Evolutionary conservation across 2,797 vertebrate species (phyloP), one percentile per base, ranked within the genome.

Genomic region (Poecilia wingei): DNA sequence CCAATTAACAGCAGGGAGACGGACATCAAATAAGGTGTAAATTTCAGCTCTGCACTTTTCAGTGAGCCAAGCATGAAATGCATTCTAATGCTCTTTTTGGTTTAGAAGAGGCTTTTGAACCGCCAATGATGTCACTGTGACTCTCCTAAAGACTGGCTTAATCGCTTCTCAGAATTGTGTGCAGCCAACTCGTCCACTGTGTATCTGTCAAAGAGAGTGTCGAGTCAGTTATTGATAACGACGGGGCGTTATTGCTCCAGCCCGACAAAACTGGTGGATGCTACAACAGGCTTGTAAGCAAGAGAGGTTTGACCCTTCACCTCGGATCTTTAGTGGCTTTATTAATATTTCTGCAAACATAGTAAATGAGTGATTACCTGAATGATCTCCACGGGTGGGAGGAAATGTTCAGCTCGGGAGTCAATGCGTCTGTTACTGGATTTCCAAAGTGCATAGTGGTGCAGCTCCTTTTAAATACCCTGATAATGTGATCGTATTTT

Each of bases 21-120:
- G 94, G 94, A 96, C 96, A 96, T 97, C 96, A 97, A 96, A 96
- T 96, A 96, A 97, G 96, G 97, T 97, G 96, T 96, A 96, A 96
- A 96, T 97, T 96, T 97, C 96, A 97, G 96, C 95, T 96, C 96
- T 93, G 96, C 96, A 94, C 96, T 96, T 96, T 96, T 95, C 95
- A 96, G 95, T 92, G 95, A 96, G 95, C 95, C 87, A 87, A 95
- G 96, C 95, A 96, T 96, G 95, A 97, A 97, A 96, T 96, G 95
- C 96, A 96, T 97, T 96, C 95, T 96, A 97, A 97, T 96, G 94
- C 95, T 95, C 94, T 94, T 94, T 94, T 92, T 92, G 93, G 96
- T 94, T 93, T 95, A 93, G 88, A 90, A 89, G 94, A 89, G 90
- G 94, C 94, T 95, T 93, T 96, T 95, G 94, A 96, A 95, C 94